Conservation (phyloP, 2,888 invertebrate genomes). For the Papilio gigon region DNA sequence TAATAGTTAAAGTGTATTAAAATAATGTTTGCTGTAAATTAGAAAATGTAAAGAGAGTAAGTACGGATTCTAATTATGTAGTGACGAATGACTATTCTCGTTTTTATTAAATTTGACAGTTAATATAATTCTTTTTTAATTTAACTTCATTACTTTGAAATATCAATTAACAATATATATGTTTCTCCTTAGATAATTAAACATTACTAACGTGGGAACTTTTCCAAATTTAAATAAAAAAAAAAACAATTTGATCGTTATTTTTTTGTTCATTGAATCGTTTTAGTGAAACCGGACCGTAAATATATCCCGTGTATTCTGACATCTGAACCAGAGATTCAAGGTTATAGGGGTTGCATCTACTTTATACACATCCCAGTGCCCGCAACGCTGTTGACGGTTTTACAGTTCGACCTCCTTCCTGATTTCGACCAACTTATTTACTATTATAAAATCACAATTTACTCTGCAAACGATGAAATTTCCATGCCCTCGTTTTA, state of each 20-base stretch:
- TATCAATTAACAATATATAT: no score
- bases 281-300: conserved; percentile 48
- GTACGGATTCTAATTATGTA: no score
- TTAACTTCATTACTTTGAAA: no score
- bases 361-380: conserved; percentile 46
- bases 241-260: no score
- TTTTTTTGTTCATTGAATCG: no score
- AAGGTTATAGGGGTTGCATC: conserved; percentile 58
- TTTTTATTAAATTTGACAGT: no score
- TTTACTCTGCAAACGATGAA: not conserved
- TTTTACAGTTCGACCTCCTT: conserved; percentile 50
- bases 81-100: no score
- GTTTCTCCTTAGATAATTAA: no score
- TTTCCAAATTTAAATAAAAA: no score
- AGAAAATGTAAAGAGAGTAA: not conserved
- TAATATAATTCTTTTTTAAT: no score
- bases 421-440: conserved; percentile 44
- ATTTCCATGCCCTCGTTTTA: not conserved
- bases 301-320: conserved; percentile 59
- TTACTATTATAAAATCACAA: not conserved
- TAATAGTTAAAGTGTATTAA: not conserved
- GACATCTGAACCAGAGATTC: conserved; percentile 55
- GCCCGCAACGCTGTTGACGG: conserved; percentile 50
- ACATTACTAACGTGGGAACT: no score
- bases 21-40: not conserved